Evolutionary conservation across 2,888 invertebrate species (phyloP).

Genomic region (Meteorus colon): DNA sequence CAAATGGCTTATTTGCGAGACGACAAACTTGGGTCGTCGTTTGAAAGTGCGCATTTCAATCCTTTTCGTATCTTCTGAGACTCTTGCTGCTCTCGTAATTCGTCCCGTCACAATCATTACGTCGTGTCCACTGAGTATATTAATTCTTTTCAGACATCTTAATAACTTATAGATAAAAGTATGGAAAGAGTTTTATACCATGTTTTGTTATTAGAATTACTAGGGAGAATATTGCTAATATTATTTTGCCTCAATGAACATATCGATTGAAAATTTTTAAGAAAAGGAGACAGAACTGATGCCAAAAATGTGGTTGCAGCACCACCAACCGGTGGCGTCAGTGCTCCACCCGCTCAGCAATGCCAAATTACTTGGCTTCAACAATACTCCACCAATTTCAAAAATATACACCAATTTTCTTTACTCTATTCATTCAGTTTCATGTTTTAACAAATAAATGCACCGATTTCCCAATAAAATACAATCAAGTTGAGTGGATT

Average conservation of each 20-base stretch:
- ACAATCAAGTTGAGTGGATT: background rate
- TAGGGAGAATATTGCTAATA: background rate
- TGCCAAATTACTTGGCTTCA: slow-evolving; percentile 53
- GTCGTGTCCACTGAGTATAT: background rate
- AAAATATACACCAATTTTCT: background rate
- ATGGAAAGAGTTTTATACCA: background rate
- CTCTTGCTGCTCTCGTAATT: background rate
- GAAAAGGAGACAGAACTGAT: background rate
- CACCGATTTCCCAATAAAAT: background rate
- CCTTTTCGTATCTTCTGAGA: background rate
- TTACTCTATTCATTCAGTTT: background rate
- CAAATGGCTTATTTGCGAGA: slow-evolving; percentile 50
- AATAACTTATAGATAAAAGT: background rate
- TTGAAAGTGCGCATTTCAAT: slow-evolving; percentile 19
- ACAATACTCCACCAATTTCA: background rate
- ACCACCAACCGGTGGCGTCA: slow-evolving; percentile 46
- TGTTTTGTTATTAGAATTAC: background rate
- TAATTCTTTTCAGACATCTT: background rate
- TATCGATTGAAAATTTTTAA: background rate
- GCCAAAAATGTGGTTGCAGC: slow-evolving; percentile 20
- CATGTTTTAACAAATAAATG: background rate
- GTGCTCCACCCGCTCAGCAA: slow-evolving; percentile 48
- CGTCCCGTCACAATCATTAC: background rate
- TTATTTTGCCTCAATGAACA: background rate
- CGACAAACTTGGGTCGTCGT: slow-evolving; percentile 45